phyloP scores from a whole-genome alignment of 1,140 invertebrate genomes.

The Drosophila persimilis region DNA sequence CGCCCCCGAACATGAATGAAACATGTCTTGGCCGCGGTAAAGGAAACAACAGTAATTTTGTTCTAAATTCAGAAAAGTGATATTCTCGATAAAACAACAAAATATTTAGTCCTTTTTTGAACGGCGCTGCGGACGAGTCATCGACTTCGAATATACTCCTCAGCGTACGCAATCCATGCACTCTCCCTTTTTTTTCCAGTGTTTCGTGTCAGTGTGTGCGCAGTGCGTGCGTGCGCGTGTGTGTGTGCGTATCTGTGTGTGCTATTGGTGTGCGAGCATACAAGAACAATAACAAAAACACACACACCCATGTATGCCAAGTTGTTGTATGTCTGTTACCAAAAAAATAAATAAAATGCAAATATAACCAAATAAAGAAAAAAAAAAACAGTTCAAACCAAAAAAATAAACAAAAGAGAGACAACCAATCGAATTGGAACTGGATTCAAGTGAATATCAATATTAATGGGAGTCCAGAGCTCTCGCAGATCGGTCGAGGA shows the following conservation, averaged over 20 bases:
- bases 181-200: slow-evolving; percentile 56
- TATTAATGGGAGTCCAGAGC: too few relatives aligned
- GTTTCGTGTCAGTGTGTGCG: slow-evolving; percentile 48
- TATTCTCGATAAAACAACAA: too few relatives aligned
- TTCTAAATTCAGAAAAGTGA: too few relatives aligned
- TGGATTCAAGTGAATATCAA: background rate
- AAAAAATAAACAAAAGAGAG: background rate
- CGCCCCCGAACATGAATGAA: too few relatives aligned
- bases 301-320: slow-evolving; percentile 17
- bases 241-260: slow-evolving; percentile 13
- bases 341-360: slow-evolving; percentile 14
- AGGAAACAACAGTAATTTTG: background rate
- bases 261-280: slow-evolving; percentile 30
- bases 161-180: slow-evolving; percentile 51
- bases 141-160: slow-evolving; percentile 27
- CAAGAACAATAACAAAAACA: slow-evolving; percentile 52
- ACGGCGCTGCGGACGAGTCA: slow-evolving; percentile 58
- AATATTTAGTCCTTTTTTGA: slow-evolving; percentile 41
- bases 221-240: slow-evolving; percentile 13
- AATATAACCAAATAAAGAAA: slow-evolving; percentile 5
- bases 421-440: background rate
- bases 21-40: too few relatives aligned
- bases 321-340: slow-evolving; percentile 17
- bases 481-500: too few relatives aligned
- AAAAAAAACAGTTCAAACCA: background rate